phyloP scores from a whole-genome alignment of 2,888 invertebrate genomes.

The Nomada goodeniana region DNA sequence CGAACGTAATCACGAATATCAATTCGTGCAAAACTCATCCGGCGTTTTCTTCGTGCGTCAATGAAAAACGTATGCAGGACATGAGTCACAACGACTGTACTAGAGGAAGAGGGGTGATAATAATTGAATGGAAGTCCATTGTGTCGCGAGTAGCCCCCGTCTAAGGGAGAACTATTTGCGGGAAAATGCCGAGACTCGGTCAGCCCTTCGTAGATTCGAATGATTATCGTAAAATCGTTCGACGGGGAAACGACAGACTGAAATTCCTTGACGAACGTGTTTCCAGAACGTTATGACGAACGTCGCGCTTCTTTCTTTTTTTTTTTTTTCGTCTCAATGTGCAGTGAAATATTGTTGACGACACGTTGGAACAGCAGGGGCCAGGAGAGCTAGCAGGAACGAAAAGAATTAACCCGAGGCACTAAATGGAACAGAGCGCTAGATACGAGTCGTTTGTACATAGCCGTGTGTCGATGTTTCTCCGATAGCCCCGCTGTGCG shows the following conservation, averaged over 20 bases:
- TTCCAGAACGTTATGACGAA: neutral
- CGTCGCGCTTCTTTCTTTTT: neutral
- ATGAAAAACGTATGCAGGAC: conserved; percentile 27
- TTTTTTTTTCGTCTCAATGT: neutral
- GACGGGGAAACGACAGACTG: neutral
- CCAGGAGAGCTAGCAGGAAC: neutral
- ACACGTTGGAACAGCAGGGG: conserved; percentile 16
- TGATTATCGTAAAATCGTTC: neutral
- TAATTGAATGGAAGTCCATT: neutral
- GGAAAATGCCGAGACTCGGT: neutral
- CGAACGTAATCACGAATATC: neutral
- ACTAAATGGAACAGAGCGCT: conserved; percentile 40
- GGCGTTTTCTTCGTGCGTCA: conserved; percentile 51
- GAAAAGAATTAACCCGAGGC: conserved; percentile 50
- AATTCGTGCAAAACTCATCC: conserved; percentile 9
- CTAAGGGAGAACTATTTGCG: neutral
- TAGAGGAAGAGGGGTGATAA: neutral
- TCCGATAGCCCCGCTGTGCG: conserved; percentile 39
- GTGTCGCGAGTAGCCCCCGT: neutral
- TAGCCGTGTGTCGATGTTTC: conserved; percentile 49
- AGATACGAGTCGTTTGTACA: conserved; percentile 64
- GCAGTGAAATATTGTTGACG: conserved; percentile 3
- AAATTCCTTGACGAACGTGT: neutral
- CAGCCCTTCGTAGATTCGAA: neutral
- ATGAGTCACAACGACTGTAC: conserved; percentile 13